phyloP scores from a whole-genome alignment of 1,140 invertebrate genomes.

The Platorchestia sp. region DNA sequence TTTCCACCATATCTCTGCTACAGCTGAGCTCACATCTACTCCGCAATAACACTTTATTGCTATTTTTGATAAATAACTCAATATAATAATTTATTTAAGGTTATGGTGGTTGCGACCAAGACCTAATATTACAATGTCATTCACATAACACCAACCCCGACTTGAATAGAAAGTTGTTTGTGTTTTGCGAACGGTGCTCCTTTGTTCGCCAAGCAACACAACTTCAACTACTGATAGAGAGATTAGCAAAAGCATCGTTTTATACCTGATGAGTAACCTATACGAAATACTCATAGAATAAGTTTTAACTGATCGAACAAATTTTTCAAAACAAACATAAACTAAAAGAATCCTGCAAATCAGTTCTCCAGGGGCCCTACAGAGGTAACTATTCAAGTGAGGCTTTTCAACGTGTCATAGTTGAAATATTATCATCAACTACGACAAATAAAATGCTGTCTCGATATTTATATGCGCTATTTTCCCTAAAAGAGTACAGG shows the following conservation, averaged over 20 bases:
- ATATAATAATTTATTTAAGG: background rate
- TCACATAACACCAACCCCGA: background rate
- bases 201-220: conserved; percentile 47
- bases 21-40: conserved; percentile 31
- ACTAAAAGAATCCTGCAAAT: background rate
- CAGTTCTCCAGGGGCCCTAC: background rate
- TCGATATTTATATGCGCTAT: background rate
- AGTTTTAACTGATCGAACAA: background rate
- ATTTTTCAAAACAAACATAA: background rate
- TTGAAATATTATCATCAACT: background rate
- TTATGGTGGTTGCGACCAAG: background rate
- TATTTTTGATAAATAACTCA: background rate
- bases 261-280: background rate
- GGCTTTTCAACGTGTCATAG: background rate
- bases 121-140: background rate
- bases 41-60: background rate
- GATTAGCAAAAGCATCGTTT: background rate
- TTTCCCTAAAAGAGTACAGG: background rate
- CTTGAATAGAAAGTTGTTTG: conserved; percentile 43
- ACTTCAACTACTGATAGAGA: background rate
- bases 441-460: background rate
- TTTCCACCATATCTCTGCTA: conserved; percentile 50
- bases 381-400: background rate
- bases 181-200: conserved; percentile 14
- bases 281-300: background rate